phyloP scores from a whole-genome alignment of 2,888 invertebrate species.

The Brenthis daphne region DNA sequence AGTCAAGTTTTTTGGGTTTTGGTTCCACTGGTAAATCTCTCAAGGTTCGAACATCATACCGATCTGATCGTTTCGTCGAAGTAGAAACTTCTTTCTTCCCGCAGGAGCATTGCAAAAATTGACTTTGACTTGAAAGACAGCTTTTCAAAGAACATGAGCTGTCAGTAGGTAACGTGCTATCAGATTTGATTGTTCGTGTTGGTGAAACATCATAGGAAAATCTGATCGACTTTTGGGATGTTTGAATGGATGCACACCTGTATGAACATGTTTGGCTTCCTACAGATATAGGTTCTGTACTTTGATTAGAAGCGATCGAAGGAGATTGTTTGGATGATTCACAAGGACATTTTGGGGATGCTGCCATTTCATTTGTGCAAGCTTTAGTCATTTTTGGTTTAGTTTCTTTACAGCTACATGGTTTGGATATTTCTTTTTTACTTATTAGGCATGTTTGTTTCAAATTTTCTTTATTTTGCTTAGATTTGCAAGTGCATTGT shows the following conservation, averaged over 20 bases:
- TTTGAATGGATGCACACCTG: slow-evolving; percentile 1
- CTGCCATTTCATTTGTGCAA: neutral
- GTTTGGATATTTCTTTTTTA: neutral
- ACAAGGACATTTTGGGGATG: neutral
- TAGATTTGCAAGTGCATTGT: slow-evolving; percentile 8
- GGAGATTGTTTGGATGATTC: neutral
- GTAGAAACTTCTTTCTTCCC: slow-evolving; percentile 37
- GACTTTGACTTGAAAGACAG: neutral
- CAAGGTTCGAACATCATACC: slow-evolving; percentile 43
- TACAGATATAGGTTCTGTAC: neutral
- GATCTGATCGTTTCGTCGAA: slow-evolving; percentile 38
- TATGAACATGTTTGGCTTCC: slow-evolving; percentile 6
- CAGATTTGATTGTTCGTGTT: neutral
- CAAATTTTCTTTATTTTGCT: neutral
- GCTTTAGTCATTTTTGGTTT: neutral
- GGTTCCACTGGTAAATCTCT: slow-evolving; percentile 25
- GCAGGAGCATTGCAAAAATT: slow-evolving; percentile 16
- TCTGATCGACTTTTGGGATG: slow-evolving; percentile 11
- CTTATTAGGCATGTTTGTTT: neutral
- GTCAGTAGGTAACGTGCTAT: slow-evolving; percentile 13
- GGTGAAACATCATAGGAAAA: slow-evolving; percentile 8
- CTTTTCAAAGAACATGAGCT: slow-evolving; percentile 1
- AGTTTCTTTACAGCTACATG: slow-evolving; percentile 3
- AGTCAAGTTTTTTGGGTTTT: slow-evolving; percentile 15
- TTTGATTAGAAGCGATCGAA: neutral